These are phyloP conservation scores for Notocelia uddmanniana DNA, from an alignment of 2,888 invertebrate genomes.

Conservation along the genomic window DNA sequence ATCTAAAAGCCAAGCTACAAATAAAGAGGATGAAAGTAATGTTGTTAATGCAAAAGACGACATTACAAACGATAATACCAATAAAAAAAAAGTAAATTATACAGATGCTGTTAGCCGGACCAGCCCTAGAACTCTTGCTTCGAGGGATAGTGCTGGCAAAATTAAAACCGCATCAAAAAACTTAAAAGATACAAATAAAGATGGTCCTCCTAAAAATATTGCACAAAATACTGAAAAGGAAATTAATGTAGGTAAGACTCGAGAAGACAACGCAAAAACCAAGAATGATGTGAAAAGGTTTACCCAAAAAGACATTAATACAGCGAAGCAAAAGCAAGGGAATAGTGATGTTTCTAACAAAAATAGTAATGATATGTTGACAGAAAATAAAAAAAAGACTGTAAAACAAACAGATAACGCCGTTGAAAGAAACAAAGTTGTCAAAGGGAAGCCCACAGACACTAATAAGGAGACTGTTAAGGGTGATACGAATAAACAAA, in stretches of 20 bases:
- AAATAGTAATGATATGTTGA: neutral
- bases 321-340: neutral
- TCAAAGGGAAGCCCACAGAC: neutral
- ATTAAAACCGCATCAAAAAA: slow-evolving; percentile 19
- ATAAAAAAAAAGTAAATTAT: slow-evolving; percentile 40
- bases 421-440: neutral
- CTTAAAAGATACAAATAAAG: neutral
- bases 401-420: neutral
- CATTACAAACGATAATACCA: slow-evolving; percentile 34
- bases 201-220: neutral
- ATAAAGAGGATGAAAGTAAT: slow-evolving; percentile 18
- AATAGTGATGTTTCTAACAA: neutral
- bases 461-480: neutral
- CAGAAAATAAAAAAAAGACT: neutral
- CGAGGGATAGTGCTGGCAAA: slow-evolving; percentile 39
- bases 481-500: neutral
- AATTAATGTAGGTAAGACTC: neutral
- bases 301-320: neutral
- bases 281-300: neutral
- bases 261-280: neutral
- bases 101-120: slow-evolving; percentile 7
- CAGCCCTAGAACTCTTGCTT: neutral
- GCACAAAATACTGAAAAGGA: neutral
- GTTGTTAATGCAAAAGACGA: slow-evolving; percentile 33
- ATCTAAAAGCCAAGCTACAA: slow-evolving; percentile 16